Base-by-base conservation (phyloP, 2,888 invertebrate genomes). In the Limnephilus marmoratus region DNA sequence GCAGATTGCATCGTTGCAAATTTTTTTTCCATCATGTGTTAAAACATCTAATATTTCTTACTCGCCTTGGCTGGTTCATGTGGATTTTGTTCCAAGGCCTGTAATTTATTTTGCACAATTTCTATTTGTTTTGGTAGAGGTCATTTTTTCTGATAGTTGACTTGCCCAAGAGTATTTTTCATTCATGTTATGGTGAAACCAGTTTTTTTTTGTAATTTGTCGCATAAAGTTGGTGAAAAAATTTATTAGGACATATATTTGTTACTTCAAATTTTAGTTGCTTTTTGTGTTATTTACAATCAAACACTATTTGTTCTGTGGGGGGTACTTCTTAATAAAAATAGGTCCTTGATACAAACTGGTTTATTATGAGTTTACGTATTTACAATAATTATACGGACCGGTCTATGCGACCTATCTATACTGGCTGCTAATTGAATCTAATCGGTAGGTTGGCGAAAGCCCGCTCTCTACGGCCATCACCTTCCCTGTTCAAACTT, bases 71-170 rank as follows among this genome's bases (percentile, higher is more conserved):
- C 68, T n/a, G 24, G 68, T 68, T 18, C 2, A 68, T 7, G n/a
- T 18, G 18, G 18, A 18, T 53, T 53, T 15, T 18, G n/a, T 68
- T 68, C 9, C 68, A 68, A 68, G 68, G 68, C 24, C 68, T 68
- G 53, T 24, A 18, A 9, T 24, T 68, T 68, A 68, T 68, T 68
- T 68, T n/a, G 68, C 68, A n/a, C 68, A 68, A 68, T 68, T 68
- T 68, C 68, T 68, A 68, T 68, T 68, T 68, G 24, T 68, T 68
- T 68, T 68, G n/a, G 2, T 68, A n/a, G 68, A 68, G 68, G n/a
- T 68, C 34, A 82, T 82, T 82, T 82, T 82, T 82, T 82, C 82
- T 34, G 29, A 31, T 82, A 82, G 31, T 82, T 49, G 31, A 15
- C 82, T 82, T 82, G 34, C 82, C 82, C 29, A 15, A 15, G 31